phyloP scores from a whole-genome alignment of 2,797 vertebrate species.

The Cheirogaleus major region DNA sequence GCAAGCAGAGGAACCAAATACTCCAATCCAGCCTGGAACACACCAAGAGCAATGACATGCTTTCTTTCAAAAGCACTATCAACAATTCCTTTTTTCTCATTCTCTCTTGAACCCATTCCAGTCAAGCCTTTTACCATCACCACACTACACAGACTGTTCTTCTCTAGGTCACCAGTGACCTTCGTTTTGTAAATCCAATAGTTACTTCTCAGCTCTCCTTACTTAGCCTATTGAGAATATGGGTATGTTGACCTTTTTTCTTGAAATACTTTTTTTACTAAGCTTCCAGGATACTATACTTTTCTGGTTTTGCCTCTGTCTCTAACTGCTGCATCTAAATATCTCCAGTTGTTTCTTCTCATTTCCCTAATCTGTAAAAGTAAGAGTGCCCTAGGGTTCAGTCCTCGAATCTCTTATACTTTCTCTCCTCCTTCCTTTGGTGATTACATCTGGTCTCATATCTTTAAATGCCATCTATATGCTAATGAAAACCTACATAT shows the following conservation, averaged over 20 bases:
- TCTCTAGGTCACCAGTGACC: neutral
- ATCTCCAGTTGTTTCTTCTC: neutral
- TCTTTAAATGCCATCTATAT: neutral
- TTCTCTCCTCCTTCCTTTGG: neutral
- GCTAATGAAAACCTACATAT: neutral
- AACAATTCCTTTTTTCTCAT: neutral
- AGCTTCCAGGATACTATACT: neutral
- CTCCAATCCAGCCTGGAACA: neutral
- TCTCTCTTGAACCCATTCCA: neutral
- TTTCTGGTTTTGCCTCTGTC: neutral
- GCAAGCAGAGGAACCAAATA: neutral
- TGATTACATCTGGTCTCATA: neutral
- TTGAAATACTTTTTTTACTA: neutral
- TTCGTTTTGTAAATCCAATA: neutral
- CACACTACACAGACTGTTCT: neutral
- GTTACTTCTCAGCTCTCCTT: neutral
- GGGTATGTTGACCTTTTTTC: neutral
- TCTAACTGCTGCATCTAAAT: neutral
- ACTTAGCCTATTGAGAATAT: neutral
- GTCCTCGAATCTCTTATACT: neutral
- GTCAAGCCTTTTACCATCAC: neutral
- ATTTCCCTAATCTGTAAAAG: neutral
- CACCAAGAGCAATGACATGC: neutral
- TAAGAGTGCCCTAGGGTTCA: neutral
- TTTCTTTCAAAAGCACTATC: neutral